phyloP scores from a whole-genome alignment of 1,140 invertebrate genomes.

The Oscheius sp. region DNA sequence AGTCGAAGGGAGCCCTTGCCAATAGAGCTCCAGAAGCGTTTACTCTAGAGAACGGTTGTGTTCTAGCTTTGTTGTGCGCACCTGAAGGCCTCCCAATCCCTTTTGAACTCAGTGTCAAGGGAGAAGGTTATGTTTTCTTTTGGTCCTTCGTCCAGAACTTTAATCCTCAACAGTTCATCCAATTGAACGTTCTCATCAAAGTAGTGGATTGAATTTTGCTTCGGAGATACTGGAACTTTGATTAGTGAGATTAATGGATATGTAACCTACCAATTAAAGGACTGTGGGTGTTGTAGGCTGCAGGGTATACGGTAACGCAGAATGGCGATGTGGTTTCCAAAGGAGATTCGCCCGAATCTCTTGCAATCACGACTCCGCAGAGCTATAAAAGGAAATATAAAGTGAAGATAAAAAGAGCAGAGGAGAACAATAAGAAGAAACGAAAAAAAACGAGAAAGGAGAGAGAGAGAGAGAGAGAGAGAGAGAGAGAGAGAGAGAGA shows the following conservation, averaged over 20 bases:
- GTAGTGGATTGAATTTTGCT: constrained; percentile 35
- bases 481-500: no score
- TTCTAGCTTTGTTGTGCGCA: no score
- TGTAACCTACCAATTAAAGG: constrained; percentile 14
- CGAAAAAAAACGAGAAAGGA: no score
- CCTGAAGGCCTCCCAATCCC: constrained; percentile 34
- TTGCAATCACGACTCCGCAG: constrained; percentile 12
- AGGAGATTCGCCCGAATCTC: constrained; percentile 13
- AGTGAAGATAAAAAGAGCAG: no score
- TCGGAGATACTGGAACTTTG: constrained; percentile 22
- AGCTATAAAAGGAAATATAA: not conserved
- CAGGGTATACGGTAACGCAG: constrained; percentile 35
- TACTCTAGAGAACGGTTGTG: not conserved
- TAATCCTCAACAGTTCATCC: constrained; percentile 32
- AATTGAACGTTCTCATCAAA: constrained; percentile 33
- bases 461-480: no score
- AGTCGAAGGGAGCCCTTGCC: constrained; percentile 25
- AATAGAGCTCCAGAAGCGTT: constrained; percentile 13
- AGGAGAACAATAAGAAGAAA: no score
- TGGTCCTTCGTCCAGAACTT: constrained; percentile 12
- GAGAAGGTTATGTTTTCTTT: constrained; percentile 3
- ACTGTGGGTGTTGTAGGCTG: constrained; percentile 21
- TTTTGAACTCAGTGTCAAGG: constrained; percentile 27
- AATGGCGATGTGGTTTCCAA: not conserved
- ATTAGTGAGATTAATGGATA: not conserved